Conservation (phyloP, 1,140 invertebrate genomes). For the Leptinotarsa defecta region DNA sequence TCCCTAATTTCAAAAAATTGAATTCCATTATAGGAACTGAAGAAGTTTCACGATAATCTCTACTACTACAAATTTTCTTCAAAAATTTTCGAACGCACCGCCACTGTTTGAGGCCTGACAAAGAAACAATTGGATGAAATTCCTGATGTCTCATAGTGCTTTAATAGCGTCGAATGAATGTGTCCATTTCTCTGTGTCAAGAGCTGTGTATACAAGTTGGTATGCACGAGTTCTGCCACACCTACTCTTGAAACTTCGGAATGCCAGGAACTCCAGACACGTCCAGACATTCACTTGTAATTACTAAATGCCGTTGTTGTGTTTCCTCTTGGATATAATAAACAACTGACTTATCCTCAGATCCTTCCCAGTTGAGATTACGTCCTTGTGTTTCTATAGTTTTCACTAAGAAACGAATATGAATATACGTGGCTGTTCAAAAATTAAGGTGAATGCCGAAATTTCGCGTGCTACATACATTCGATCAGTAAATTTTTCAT, state of each 20-base stretch:
- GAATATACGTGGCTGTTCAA: no score
- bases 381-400: not conserved
- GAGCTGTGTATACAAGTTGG: conserved; percentile 37
- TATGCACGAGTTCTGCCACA: conserved; percentile 43
- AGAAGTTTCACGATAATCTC: no score
- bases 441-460: no score
- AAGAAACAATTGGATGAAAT: conserved; percentile 46
- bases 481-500: no score
- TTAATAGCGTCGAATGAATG: conserved; percentile 51
- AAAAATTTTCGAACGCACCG: not conserved
- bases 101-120: conserved; percentile 26
- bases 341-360: conserved; percentile 33
- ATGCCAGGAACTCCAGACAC: conserved; percentile 45
- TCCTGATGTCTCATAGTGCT: conserved; percentile 45
- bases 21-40: no score
- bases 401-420: no score
- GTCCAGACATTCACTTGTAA: conserved; percentile 50
- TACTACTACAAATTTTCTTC: no score
- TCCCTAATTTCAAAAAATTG: no score
- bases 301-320: conserved; percentile 45
- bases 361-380: not conserved
- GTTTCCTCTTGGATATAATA: conserved; percentile 45
- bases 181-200: conserved; percentile 51
- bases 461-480: no score
- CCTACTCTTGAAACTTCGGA: conserved; percentile 30